A percentile compares a stretch with the other conserved stretches of the same genome.
phyloP scores from a whole-genome alignment of 2,888 invertebrate genomes.

The Drosophila mettleri region DNA sequence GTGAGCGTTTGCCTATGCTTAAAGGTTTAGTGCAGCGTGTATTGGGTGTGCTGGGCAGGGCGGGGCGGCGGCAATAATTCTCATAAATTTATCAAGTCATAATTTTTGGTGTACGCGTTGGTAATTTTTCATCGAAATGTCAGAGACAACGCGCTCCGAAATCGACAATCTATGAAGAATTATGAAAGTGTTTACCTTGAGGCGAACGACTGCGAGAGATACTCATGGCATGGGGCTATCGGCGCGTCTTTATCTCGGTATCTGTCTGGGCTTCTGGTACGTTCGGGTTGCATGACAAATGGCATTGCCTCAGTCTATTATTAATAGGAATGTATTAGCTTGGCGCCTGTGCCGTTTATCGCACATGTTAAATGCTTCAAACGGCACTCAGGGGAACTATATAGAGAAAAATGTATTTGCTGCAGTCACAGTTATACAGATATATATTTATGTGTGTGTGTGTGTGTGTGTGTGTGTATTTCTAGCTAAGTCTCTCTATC shows the following conservation, averaged over 20 bases:
- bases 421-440: background rate
- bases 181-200: conserved; percentile 63
- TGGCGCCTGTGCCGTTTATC: conserved; percentile 73
- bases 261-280: conserved; percentile 10
- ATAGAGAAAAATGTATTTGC: conserved; percentile 42
- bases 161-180: conserved; percentile 63
- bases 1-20: too few species aligned
- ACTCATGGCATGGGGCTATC: too few species aligned
- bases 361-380: conserved; percentile 71
- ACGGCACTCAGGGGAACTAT: conserved; percentile 75
- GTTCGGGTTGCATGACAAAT: conserved; percentile 65
- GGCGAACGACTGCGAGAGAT: conserved; percentile 47
- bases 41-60: background rate
- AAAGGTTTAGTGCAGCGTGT: conserved; percentile 7
- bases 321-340: conserved; percentile 75
- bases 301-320: conserved; percentile 72
- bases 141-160: conserved; percentile 45
- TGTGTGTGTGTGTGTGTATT: conserved; percentile 1
- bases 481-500: background rate
- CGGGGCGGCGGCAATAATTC: conserved; percentile 12
- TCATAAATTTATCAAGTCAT: conserved; percentile 53
- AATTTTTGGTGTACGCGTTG: conserved; percentile 45
- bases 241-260: conserved; percentile 7
- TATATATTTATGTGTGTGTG: background rate
- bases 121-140: conserved; percentile 58